These are phyloP conservation scores for Drosophila sulfurigaster DNA, from an alignment of 1,140 invertebrate genomes.

Conservation along the genomic window DNA sequence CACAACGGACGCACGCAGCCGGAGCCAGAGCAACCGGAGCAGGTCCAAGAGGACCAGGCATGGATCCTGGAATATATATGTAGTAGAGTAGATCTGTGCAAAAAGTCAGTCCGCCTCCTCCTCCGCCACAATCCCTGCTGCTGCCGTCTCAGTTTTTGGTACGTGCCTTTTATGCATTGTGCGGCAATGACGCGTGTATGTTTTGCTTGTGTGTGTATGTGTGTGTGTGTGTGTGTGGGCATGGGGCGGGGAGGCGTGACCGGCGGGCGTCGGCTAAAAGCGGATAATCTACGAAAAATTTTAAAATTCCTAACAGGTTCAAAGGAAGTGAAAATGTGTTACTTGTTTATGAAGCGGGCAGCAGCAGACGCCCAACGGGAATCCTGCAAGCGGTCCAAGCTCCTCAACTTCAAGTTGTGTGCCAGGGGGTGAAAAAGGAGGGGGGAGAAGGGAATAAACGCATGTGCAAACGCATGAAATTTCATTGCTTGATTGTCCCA, in stretches of 20 bases:
- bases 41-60: slow-evolving; percentile 5
- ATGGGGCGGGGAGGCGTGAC: slow-evolving; percentile 49
- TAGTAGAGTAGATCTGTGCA: slow-evolving; percentile 33
- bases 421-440: not conserved
- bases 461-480: slow-evolving; percentile 82
- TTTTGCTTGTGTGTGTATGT: slow-evolving; percentile 30
- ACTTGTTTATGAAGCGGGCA: slow-evolving; percentile 70
- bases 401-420: not conserved
- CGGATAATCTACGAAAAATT: slow-evolving; percentile 78
- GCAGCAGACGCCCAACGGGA: slow-evolving; percentile 35
- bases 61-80: slow-evolving; percentile 42
- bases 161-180: slow-evolving; percentile 80
- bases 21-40: not conserved
- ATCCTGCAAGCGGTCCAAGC: slow-evolving; percentile 4
- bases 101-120: not conserved
- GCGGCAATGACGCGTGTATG: slow-evolving; percentile 60
- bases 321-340: slow-evolving; percentile 83
- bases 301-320: slow-evolving; percentile 81
- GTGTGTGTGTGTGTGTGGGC: slow-evolving; percentile 22
- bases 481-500: slow-evolving; percentile 82
- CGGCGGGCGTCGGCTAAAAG: slow-evolving; percentile 61
- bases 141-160: slow-evolving; percentile 47
- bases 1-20: slow-evolving; percentile 52
- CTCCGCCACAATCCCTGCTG: no score
- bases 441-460: slow-evolving; percentile 36